Evolutionary conservation across 2,797 vertebrate species (phyloP), one percentile per base, ranked within the genome.

Genomic region (Gephyroberyx darwinii): DNA sequence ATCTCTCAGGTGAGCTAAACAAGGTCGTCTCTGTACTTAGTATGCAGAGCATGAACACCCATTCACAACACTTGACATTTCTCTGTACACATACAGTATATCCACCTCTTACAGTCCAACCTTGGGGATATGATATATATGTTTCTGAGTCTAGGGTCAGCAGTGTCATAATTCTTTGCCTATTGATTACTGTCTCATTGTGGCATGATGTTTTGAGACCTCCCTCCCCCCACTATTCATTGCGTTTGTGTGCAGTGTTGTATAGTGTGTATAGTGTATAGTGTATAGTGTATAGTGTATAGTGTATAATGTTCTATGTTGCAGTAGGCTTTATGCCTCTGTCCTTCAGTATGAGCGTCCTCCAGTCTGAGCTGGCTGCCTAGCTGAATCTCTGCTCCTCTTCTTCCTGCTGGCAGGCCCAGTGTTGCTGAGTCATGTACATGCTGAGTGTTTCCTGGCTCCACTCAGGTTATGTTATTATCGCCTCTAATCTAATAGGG

Each of bases 21-120:
- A 86, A 89, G 84, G 87, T 86, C 67, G 55, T 51, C 30, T 57
- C 14, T 45, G 39, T n/a, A 53, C 30, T 90, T 85, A 43, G 63
- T 37, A 82, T 86, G 74, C 78, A 77, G 59, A 71, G 55, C 30
- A 16, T 43, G 58, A 61, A 57, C 51, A 39, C 67, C 52, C 63
- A 43, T 72, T 83, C 56, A 64, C 47, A 71, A 45, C 59, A 33
- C 9, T 16, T 45, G 52, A 63, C 19, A 39, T 65, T 48, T 77
- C 58, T 41, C 35, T 26, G 43, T 20, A 16, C 14, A 60, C 20
- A 69, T 58, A 14, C 20, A 20, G 35, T 60, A 22, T 71, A 68
- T 72, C 64, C 8, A 61, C 31, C 20, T 37, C 35, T 48, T 75
- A 55, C 41, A 8, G 22, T 12, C 64, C 60, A 69, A 69, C 69